Conservation (phyloP, 2,888 invertebrate species). For the Steinernema scapterisci region DNA sequence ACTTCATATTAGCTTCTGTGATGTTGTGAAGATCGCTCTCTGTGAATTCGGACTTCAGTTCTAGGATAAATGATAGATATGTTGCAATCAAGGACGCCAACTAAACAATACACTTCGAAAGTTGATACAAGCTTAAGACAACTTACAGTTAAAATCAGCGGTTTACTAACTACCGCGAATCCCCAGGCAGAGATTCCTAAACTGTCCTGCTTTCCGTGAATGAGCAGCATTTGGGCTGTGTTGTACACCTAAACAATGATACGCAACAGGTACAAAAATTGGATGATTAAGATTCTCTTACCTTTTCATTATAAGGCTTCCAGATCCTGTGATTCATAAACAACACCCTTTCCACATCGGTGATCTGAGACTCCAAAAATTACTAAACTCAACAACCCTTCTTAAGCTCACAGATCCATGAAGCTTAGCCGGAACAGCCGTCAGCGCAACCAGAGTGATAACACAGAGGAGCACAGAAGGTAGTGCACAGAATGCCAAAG, state of each 20-base stretch:
- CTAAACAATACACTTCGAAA: too few relatives aligned
- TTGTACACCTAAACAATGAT: neutral
- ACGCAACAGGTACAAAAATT: too few relatives aligned
- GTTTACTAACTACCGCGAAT: slow-evolving; percentile 41
- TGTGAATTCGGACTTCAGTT: too few relatives aligned
- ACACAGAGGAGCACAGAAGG: slow-evolving; percentile 39
- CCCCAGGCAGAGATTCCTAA: neutral
- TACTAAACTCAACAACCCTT: neutral
- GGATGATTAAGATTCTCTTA: too few relatives aligned
- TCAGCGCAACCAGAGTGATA: slow-evolving; percentile 34
- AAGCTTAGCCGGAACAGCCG: slow-evolving; percentile 34
- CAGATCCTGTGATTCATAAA: too few relatives aligned
- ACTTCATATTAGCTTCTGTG: too few relatives aligned
- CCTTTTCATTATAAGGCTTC: too few relatives aligned
- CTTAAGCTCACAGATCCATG: slow-evolving; percentile 23
- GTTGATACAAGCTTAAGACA: too few relatives aligned
- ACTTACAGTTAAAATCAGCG: slow-evolving; percentile 37
- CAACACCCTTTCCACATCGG: too few relatives aligned
- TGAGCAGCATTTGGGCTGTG: slow-evolving; percentile 31
- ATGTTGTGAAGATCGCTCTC: too few relatives aligned
- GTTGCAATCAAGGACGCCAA: too few relatives aligned
- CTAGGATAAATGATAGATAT: too few relatives aligned
- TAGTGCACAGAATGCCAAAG: slow-evolving; percentile 12
- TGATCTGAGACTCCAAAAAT: neutral
- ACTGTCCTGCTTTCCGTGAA: slow-evolving; percentile 31